Conservation (phyloP, 2,888 invertebrate species). For the Ichneumoninae sp. region DNA sequence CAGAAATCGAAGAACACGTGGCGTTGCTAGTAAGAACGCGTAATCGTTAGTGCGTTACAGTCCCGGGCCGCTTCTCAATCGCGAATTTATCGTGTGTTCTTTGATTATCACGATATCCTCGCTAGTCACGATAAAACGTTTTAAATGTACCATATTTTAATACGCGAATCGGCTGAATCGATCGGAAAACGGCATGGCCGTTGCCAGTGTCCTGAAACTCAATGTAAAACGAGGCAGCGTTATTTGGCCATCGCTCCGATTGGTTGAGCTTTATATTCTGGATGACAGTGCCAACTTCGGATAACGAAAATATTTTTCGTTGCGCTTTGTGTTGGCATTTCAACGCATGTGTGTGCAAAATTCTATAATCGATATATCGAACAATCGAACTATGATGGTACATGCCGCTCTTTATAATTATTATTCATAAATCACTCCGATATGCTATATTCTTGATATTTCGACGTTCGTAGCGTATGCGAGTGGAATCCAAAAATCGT, state of each 20-base stretch:
- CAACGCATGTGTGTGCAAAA: not conserved
- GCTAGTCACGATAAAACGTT: constrained; percentile 6
- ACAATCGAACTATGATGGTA: not conserved
- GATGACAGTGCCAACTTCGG: not conserved
- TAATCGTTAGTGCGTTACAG: constrained; percentile 4
- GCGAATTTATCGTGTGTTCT: constrained; percentile 18
- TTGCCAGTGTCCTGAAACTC: constrained; percentile 64
- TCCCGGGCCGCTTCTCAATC: not conserved
- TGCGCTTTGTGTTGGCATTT: not conserved
- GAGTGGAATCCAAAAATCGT: too few relatives aligned
- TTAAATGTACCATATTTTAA: constrained; percentile 66
- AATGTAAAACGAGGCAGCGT: too few relatives aligned
- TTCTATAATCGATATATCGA: not conserved
- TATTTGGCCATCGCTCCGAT: too few relatives aligned
- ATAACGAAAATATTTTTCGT: not conserved
- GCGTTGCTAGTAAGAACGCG: constrained; percentile 65
- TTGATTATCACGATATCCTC: constrained; percentile 13
- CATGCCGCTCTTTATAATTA: too few relatives aligned
- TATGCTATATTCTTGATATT: too few relatives aligned
- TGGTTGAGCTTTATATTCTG: not conserved
- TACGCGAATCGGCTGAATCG: constrained; percentile 66
- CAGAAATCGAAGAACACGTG: constrained; percentile 72
- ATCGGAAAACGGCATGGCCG: constrained; percentile 71
- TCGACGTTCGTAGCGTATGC: too few relatives aligned
- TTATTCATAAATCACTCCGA: too few relatives aligned